phyloP scores from a whole-genome alignment of 2,797 vertebrate species.

The Pangasius krempfi region DNA sequence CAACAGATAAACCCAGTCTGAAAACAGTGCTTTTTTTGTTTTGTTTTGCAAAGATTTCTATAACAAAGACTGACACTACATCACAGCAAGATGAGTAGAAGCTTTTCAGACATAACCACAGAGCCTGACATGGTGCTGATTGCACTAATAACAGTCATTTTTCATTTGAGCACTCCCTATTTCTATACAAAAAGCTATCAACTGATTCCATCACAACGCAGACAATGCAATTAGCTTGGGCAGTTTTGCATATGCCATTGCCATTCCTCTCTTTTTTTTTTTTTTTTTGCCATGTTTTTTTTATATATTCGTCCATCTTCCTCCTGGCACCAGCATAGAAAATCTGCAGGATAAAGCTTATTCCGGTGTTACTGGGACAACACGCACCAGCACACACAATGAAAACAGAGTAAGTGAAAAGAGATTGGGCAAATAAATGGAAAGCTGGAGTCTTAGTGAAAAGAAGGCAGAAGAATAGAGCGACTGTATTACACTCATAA shows the following conservation, averaged over 20 bases:
- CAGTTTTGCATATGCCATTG: conserved; percentile 4
- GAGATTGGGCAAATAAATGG: conserved; percentile 68
- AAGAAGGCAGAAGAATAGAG: conserved; percentile 62
- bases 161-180: conserved; percentile 11
- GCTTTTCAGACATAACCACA: conserved; percentile 20
- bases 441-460: conserved; percentile 67
- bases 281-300: conserved; percentile 3
- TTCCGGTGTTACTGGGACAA: conserved; percentile 37
- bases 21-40: not conserved
- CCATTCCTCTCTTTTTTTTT: not conserved
- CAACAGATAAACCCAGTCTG: not conserved
- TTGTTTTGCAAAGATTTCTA: not conserved
- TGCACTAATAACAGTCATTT: conserved; percentile 33
- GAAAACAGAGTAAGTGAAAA: conserved; percentile 51
- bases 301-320: conserved; percentile 30
- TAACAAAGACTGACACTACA: conserved; percentile 6
- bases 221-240: conserved; percentile 16
- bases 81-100: conserved; percentile 16
- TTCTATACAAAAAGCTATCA: conserved; percentile 2
- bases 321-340: conserved; percentile 32
- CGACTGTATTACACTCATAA: conserved; percentile 62
- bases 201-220: conserved; percentile 10
- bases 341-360: conserved; percentile 30
- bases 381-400: conserved; percentile 37
- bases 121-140: conserved; percentile 20